Base-by-base conservation (phyloP, 2,888 invertebrate genomes). In the Boloria euphrosyne region DNA sequence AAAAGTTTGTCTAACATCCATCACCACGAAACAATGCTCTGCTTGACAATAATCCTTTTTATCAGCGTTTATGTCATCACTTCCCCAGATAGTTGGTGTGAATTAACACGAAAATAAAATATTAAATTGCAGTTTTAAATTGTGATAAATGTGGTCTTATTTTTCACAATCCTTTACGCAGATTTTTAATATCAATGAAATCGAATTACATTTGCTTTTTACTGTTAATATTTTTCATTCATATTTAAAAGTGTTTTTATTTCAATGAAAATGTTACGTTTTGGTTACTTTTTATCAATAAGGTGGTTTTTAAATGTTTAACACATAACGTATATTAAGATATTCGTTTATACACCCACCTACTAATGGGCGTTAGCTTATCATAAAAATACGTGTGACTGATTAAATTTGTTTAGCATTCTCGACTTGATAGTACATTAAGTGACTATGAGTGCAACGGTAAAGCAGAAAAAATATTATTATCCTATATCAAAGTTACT, bases 51-150 rank as follows among this genome's bases (percentile, higher is more conserved):
- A 68, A 68, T 43, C 54, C 67, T 44, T 58, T 64, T 68, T 68
- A 68, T 68, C 68, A 14, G 52, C 43, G 27, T 61, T 38, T 44
- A 65, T 58, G 68, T 68, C 68, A 62, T 65, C 68, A 68, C 68
- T 65, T 68, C 68, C 68, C 60, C 54, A 61, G 60, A 65, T 61
- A 65, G 60, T 60, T 47, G 4, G 66, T 52, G 54, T 59, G 51
- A 55, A 69, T 61, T 59, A 59, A 69, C 50, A 69, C 62, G 64
- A 60, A 67, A 61, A 65, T 60, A 59, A 54, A 50, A 49, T 65
- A 65, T 63, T 47, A 43, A 55, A 55, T 49, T 47, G 22, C 61
- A 22, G 46, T 60, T 65, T 47, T 55, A 65, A 55, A 53, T 61
- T 65, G 58, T 53, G 61, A 65, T 65, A 65, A 65, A 59, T 54